Evolutionary conservation across 1,140 invertebrate genomes (phyloP), one percentile per base, ranked within the genome.

Genomic region (Belonocnema kinseyi): DNA sequence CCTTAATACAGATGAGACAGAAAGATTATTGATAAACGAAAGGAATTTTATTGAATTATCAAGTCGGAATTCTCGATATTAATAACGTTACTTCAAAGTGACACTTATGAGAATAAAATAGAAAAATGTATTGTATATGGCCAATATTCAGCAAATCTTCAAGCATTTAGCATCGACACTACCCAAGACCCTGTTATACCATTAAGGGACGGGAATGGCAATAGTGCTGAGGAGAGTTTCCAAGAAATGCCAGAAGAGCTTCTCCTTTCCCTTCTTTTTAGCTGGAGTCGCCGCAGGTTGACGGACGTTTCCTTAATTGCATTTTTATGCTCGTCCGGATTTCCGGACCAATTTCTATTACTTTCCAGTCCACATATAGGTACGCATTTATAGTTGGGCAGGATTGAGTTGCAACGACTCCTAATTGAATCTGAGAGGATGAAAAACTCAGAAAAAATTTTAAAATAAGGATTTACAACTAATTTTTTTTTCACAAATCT

Each of bases 241-340:
- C 16, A 66, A 66, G 58, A 66, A 66, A 66, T 40, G 26, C 40
- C 21, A 33, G 12, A 66, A 26, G 16, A 13, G 40, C 13, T 66
- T 12, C 58, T 4, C 21, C 58, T 66, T 33, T 33, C 26, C 40
- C 21, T 26, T 46, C 21, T 56, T 19, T 19, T 19, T 40, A 66
- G 61, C 40, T 46, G 14, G 40, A n/a, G 61, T 66, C 26, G 33
- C 61, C n/a, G 33, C 40, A 66, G 26, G 33, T 66, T 33, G 26
- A 66, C 81, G 79, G 83, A 83, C 87, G 83, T 88, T 88, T 88
- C 85, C 87, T 89, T 90, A 90, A 90, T 90, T 89, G 87, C 87
- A 90, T 90, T 90, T 89, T 89, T 88, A 89, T 89, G 87, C 85
- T 84, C 76, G 79, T 75, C 73, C 73, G 85, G 83, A 89, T 88